Conservation (phyloP, 2,797 vertebrate species). For the Adrianichthys oophorus region DNA sequence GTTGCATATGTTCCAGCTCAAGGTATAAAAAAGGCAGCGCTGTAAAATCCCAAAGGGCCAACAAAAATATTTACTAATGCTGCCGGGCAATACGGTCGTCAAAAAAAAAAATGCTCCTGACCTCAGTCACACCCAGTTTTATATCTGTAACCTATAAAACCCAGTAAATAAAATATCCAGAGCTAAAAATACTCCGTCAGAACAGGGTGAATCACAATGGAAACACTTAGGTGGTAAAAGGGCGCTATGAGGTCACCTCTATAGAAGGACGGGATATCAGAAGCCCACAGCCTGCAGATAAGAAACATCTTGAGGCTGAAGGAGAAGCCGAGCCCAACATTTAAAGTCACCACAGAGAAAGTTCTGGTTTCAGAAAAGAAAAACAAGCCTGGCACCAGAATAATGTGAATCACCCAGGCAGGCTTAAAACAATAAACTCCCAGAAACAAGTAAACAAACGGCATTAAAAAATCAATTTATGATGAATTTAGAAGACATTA, state of each 20-base stretch:
- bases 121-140: slow-evolving; percentile 15
- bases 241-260: background rate
- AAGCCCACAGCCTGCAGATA: background rate
- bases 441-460: background rate
- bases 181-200: slow-evolving; percentile 4
- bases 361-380: background rate
- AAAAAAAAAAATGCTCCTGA: background rate
- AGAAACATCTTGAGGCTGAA: background rate
- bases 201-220: slow-evolving; percentile 4
- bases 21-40: background rate
- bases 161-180: background rate
- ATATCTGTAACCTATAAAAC: slow-evolving; percentile 1
- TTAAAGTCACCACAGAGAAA: background rate
- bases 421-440: background rate
- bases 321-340: too few relatives aligned
- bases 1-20: too few relatives aligned
- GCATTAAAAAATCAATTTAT: background rate
- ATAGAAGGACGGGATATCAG: background rate
- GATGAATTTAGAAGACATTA: too few relatives aligned
- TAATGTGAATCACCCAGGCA: too few relatives aligned
- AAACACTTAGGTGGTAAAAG: background rate
- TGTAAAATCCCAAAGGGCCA: background rate
- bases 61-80: background rate
- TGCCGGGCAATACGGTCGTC: background rate
- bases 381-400: too few relatives aligned